Base-by-base conservation (phyloP, 2,113 vertebrate species). In the Corythornis cristatus region DNA sequence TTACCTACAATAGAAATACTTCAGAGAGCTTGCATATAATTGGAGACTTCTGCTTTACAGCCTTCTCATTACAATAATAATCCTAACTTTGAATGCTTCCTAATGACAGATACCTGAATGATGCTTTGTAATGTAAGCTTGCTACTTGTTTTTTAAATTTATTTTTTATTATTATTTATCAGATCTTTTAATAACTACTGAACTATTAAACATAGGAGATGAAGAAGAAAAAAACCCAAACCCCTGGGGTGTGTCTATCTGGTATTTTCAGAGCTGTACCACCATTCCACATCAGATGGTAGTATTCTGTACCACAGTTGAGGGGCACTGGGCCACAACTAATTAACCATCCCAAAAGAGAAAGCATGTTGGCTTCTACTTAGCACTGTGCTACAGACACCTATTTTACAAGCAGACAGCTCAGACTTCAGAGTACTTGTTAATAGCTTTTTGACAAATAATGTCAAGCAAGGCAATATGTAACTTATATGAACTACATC, bases 261-360 rank as follows among this genome's bases (percentile, higher is more conserved):
- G n/a, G 71, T 91, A 79, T 79, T 82, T 93, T 67, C 74, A 91
- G 89, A 56, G 73, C 45, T 91, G 15, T 22, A 79, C 16, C 62
- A 91, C 74, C 81, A 92, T 86, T 74, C 53, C 70, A 84, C 77
- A 61, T 14, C 18, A 76, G 78, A 92, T 76, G 57, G 46, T 70
- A 91, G 93, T 70, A 42, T 26, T 82, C 80, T 11, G 65, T 75
- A 67, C 53, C 91, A 86, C 72, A 78, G 40, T 19, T 31, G 60
- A 51, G 60, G 72, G 86, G 77, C 83, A 86, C 57, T 13, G 60
- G 83, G 88, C 83, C 88, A 88, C 62, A 68, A 6, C 35, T 75
- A 90, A 93, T 82, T 86, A 94, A 66, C 20, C 74, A 71, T 8
- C 58, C 42, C 13, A 71, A 73, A 74, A 80, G 58, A 62, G 53